phyloP scores from a whole-genome alignment of 2,113 vertebrate genomes.

The Galeopterus variegatus region DNA sequence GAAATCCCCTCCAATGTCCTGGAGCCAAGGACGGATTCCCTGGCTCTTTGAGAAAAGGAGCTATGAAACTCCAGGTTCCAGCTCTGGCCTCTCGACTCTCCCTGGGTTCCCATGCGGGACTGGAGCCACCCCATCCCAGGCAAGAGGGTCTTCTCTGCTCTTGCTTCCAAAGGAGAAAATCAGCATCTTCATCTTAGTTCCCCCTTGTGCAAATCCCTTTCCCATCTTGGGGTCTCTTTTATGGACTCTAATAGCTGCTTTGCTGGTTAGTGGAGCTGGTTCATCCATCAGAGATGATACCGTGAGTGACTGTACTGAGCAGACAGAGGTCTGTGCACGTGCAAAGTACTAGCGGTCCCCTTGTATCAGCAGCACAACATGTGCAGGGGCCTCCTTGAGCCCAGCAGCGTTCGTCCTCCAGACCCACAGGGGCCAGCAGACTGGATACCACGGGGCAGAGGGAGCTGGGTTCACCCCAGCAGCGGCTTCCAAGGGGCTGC shows the following conservation, averaged over 20 bases:
- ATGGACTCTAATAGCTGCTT: too few relatives aligned
- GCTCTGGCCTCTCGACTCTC: fast-evolving
- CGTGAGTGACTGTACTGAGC: fast-evolving
- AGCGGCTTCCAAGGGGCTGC: not conserved
- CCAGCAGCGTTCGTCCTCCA: fast-evolving
- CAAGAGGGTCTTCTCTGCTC: fast-evolving
- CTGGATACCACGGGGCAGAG: fast-evolving
- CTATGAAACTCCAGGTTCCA: not conserved
- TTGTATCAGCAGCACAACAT: too few relatives aligned
- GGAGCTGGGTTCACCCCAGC: fast-evolving
- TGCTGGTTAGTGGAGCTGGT: fast-evolving
- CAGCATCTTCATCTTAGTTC: not conserved
- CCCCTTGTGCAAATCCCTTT: not conserved
- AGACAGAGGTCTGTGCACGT: not conserved
- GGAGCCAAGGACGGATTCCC: fast-evolving
- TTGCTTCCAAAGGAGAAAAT: not conserved
- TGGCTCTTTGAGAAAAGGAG: not conserved
- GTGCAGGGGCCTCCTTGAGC: not conserved
- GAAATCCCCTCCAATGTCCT: fast-evolving
- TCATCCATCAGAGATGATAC: fast-evolving
- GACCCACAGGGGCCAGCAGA: not conserved
- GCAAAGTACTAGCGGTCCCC: fast-evolving
- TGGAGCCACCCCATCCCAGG: fast-evolving
- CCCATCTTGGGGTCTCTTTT: not conserved
- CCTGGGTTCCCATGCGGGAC: not conserved